phyloP scores from a whole-genome alignment of 2,113 vertebrate genomes.

The Petromus typicus region DNA sequence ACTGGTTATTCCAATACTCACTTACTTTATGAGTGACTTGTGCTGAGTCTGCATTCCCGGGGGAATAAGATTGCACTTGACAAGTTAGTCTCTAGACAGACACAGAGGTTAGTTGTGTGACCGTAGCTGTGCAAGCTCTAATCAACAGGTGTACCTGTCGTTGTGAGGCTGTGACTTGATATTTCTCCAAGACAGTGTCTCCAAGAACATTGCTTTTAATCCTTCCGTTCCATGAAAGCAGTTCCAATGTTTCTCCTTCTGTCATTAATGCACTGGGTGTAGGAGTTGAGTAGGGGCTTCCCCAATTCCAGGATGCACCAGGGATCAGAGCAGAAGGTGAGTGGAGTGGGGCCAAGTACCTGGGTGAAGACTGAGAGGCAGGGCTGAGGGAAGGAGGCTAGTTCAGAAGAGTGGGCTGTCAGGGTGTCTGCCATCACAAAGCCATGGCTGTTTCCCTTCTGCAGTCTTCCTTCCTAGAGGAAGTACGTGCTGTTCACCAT shows the following conservation, averaged over 20 bases:
- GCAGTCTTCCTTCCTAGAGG: not conserved
- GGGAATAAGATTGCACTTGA: not conserved
- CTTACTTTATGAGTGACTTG: not conserved
- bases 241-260: not conserved
- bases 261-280: not conserved
- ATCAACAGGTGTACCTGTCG: not conserved
- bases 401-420: not conserved
- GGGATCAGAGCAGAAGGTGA: not conserved
- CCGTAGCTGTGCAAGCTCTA: not conserved
- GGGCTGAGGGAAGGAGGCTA: not conserved
- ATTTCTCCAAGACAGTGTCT: not conserved
- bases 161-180: not conserved
- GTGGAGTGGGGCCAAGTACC: accelerated
- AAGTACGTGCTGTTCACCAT: not conserved
- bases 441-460: not conserved
- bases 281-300: not conserved
- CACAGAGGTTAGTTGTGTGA: not conserved
- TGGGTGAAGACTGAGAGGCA: not conserved
- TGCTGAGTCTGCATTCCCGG: not conserved
- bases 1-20: not conserved
- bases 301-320: accelerated
- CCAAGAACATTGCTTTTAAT: not conserved
- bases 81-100: not conserved
- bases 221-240: not conserved
- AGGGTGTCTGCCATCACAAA: not conserved